Evolutionary conservation across 2,113 vertebrate species (phyloP).

Genomic region (Psilopsiagon aymara): DNA sequence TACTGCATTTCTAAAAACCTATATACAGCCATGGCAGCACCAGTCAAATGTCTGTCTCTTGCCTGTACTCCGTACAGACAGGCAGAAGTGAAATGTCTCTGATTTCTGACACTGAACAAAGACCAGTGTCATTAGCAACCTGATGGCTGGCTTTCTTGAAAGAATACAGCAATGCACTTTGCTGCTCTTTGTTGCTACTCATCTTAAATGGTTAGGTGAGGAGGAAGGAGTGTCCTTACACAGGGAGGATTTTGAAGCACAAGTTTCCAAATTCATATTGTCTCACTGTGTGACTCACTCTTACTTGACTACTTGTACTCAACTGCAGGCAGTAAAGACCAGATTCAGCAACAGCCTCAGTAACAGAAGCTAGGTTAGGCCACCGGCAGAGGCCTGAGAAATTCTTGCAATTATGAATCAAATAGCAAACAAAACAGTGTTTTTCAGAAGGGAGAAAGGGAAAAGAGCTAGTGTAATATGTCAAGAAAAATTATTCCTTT

Average conservation of each 20-base stretch:
- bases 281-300: not conserved
- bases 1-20: not conserved
- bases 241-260: not conserved
- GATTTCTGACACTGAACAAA: not conserved
- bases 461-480: not conserved
- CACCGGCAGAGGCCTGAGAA: not conserved
- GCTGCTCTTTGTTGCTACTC: not conserved
- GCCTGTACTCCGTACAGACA: not conserved
- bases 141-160: not conserved
- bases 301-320: not conserved
- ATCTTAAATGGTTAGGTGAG: not conserved
- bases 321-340: not conserved
- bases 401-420: not conserved
- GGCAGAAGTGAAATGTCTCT: not conserved
- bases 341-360: not conserved
- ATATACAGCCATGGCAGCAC: not conserved
- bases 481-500: not conserved
- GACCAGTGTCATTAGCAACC: not conserved
- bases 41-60: not conserved
- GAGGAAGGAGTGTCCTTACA: not conserved
- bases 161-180: not conserved
- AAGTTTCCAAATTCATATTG: not conserved
- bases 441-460: not conserved
- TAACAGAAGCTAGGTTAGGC: not conserved
- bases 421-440: not conserved